Base-by-base conservation (phyloP, 2,888 invertebrate species). In the Rhimphoctona megacephalus region DNA sequence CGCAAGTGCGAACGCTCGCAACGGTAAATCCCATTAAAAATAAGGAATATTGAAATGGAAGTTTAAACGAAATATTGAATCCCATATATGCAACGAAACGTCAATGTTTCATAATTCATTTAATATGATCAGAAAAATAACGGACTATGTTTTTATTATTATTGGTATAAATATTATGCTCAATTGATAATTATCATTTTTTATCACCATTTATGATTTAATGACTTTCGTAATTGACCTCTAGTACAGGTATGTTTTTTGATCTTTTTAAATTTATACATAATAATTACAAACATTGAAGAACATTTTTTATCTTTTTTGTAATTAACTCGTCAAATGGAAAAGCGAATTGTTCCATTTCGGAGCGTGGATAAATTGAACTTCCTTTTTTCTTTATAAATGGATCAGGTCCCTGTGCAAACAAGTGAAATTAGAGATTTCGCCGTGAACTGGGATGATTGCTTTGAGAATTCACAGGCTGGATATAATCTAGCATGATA, bases 371-470 rank as follows among this genome's bases (percentile, higher is more conserved):
- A 70, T 49, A 70, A 39, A 70, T 49, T 25, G 70, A 46, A 19
- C 33, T 49, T 11, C 30, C 5, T 70, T 49, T 70, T 49, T 70
- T 49, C 5, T 49, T 30, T 54, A n/a, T 25, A 61, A 49, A n/a
- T 43, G 66, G 64, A 81, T 49, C 39, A 46, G 17, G 30, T 73
- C 46, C 33, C 67, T 25, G 22, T 66, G 43, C 70, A 81, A 85
- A 70, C 85, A 72, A 72, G 72, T 30, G 36, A 81, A 85, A 81
- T 72, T 81, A 77, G 77, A 52, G 70, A 76, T 72, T 52, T 77
- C 33, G 85, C 52, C 33, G 69, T 33, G 74, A 72, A 77, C 77
- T 52, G 14, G 77, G 25, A 64, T 77, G 85, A 85, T 77, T 81
- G 72, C 66, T 25, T 72, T 72, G 72, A 72, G 70, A 57, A 46